phyloP scores from a whole-genome alignment of 2,888 invertebrate species.

The Pyrrhosoma nymphula region DNA sequence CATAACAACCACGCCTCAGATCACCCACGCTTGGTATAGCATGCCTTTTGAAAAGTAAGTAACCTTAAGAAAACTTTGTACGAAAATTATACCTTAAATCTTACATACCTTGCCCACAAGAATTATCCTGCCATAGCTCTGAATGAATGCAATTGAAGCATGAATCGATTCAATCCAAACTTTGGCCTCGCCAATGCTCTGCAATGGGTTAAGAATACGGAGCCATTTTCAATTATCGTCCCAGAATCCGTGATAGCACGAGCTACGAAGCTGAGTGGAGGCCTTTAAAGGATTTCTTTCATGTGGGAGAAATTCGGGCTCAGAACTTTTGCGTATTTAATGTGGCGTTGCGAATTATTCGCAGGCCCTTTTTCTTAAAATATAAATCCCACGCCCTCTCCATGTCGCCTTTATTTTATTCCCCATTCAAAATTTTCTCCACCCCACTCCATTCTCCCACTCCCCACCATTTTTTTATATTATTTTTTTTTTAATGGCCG shows the following conservation, averaged over 20 bases:
- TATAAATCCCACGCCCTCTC: constrained; percentile 15
- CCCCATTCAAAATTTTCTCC: not conserved
- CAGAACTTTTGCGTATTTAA: not conserved
- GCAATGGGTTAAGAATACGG: too few relatives aligned
- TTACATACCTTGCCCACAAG: too few relatives aligned
- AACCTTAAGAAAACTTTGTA: too few relatives aligned
- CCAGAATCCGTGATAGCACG: not conserved
- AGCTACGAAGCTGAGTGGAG: not conserved
- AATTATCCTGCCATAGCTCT: too few relatives aligned
- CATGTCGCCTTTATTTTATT: not conserved
- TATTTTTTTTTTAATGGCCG: not conserved
- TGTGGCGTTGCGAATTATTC: not conserved
- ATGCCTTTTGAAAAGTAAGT: too few relatives aligned
- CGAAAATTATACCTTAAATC: too few relatives aligned
- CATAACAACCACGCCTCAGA: too few relatives aligned
- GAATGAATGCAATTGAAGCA: too few relatives aligned
- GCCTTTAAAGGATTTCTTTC: not conserved
- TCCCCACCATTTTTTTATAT: not conserved
- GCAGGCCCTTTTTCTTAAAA: constrained; percentile 16
- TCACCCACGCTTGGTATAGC: too few relatives aligned
- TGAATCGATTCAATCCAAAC: too few relatives aligned
- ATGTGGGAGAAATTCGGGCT: not conserved
- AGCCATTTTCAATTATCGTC: not conserved
- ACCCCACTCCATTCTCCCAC: not conserved
- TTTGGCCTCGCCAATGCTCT: too few relatives aligned